Base-by-base conservation (phyloP, 2,797 vertebrate genomes). In the Rhinophrynus dorsalis region DNA sequence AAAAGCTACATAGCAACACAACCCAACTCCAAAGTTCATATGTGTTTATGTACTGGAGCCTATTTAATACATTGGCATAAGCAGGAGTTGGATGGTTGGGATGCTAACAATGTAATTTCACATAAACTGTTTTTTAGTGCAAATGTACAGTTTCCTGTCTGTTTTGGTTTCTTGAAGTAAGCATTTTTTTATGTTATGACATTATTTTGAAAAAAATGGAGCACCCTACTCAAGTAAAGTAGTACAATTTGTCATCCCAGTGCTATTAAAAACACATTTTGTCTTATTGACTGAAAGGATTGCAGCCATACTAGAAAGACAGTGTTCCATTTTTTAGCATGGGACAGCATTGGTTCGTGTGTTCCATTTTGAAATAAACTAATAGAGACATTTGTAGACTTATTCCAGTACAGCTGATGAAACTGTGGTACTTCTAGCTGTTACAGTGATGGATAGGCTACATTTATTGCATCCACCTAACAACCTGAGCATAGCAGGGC, bases 271-370 rank as follows among this genome's bases (percentile, higher is more conserved):
- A 70, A 63, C 20, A 60, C 37, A 60, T 68, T 62, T 6, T 56
- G 2, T 1, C 1, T 23, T 56, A 42, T 18, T 71, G 56, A 63
- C 67, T 68, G 66, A 74, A 57, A 0, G 1, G 38, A 67, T 74
- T 72, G 6, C 35, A 74, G n/a, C 18, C 13, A 78, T 68, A 77
- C 74, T 30, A 1, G 0, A 26, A 74, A 24, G 47, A 81, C 30
- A 50, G 26, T 37, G n/a, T 50, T 67, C 47, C 37, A 42, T 27
- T 68, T 50, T 74, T 33, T 54, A 21, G 20, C 18, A 40, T 3
- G 5, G 0, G 2, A 33, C 18, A 44, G 18, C 0, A 1, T 17
- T 69, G 6, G 67, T 76, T 58, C 76, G 2, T 61, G 24, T 44
- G 75, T 38, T 7, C 72, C 21, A 74, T 74, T 63, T 66, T 33